Evolutionary conservation across 1,140 invertebrate species (phyloP).

Genomic region (Bombus difficillimus): DNA sequence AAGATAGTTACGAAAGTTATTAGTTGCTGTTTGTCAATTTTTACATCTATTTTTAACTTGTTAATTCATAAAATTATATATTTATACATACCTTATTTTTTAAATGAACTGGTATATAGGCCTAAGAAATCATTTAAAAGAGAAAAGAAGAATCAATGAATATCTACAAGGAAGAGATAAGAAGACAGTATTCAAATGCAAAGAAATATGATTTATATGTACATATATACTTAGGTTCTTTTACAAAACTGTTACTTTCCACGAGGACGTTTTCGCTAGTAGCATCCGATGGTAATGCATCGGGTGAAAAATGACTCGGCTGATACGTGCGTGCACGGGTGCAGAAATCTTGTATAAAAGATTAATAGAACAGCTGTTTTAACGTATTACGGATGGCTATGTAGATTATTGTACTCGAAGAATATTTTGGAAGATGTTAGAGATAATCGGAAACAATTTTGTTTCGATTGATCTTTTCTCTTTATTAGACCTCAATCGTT

Average conservation of each 20-base stretch:
- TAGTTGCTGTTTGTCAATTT: too few relatives aligned
- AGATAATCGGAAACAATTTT: too few relatives aligned
- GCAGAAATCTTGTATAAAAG: background rate
- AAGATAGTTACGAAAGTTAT: too few relatives aligned
- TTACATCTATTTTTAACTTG: too few relatives aligned
- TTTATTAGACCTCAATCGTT: too few relatives aligned
- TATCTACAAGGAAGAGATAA: too few relatives aligned
- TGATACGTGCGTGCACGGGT: background rate
- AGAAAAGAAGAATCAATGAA: too few relatives aligned
- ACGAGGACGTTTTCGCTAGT: background rate
- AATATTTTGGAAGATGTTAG: background rate
- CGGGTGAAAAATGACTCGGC: slow-evolving; percentile 17
- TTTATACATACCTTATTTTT: too few relatives aligned
- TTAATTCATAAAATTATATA: too few relatives aligned
- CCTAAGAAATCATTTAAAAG: too few relatives aligned
- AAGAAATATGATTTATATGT: background rate
- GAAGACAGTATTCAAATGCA: background rate
- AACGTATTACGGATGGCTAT: background rate
- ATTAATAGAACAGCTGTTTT: slow-evolving; percentile 13
- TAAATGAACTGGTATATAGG: too few relatives aligned
- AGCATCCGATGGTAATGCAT: slow-evolving; percentile 25
- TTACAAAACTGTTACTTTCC: background rate
- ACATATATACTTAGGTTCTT: background rate
- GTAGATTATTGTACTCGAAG: background rate
- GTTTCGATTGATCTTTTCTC: too few relatives aligned